Percentiles rank a stretch among this genome's conserved stretches.
phyloP scores from a whole-genome alignment of 2,113 vertebrate species.

The Anguilla japonica region DNA sequence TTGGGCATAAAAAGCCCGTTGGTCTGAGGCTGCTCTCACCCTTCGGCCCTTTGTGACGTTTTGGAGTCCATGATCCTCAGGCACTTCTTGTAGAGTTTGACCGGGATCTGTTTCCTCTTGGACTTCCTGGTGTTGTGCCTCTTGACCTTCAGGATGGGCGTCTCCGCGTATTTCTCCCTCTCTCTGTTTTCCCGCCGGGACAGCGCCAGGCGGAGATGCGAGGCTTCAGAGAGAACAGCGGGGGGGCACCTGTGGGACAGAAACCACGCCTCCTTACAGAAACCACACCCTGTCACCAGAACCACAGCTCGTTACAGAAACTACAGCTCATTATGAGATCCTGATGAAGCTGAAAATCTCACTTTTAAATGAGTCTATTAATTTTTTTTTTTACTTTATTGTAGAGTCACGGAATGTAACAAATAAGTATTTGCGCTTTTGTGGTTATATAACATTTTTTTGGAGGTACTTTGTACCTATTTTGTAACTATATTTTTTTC shows the following conservation, averaged over 20 bases:
- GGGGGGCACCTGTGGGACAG: not conserved
- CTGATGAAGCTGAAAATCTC: not conserved
- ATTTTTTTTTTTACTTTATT: too few species aligned
- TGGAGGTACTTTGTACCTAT: too few species aligned
- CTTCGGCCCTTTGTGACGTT: not conserved
- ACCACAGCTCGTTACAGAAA: not conserved
- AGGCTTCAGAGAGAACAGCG: not conserved
- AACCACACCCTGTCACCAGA: not conserved
- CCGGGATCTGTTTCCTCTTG: conserved; percentile 42
- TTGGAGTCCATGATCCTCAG: conserved; percentile 42
- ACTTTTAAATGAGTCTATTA: not conserved
- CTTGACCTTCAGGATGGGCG: conserved; percentile 34
- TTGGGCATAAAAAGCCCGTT: too few species aligned
- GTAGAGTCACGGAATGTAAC: too few species aligned
- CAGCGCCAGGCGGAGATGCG: not conserved
- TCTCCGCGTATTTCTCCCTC: conserved; percentile 52
- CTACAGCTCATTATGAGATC: not conserved
- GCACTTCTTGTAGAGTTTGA: conserved; percentile 60
- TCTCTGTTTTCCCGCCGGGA: not conserved
- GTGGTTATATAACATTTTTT: too few species aligned
- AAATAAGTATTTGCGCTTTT: too few species aligned
- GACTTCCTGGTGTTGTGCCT: conserved; percentile 39
- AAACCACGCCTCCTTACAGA: not conserved
- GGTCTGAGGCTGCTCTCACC: too few species aligned
- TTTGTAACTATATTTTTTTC: too few species aligned